phyloP scores from a whole-genome alignment of 1,140 invertebrate species.

The Drosophila bocki region DNA sequence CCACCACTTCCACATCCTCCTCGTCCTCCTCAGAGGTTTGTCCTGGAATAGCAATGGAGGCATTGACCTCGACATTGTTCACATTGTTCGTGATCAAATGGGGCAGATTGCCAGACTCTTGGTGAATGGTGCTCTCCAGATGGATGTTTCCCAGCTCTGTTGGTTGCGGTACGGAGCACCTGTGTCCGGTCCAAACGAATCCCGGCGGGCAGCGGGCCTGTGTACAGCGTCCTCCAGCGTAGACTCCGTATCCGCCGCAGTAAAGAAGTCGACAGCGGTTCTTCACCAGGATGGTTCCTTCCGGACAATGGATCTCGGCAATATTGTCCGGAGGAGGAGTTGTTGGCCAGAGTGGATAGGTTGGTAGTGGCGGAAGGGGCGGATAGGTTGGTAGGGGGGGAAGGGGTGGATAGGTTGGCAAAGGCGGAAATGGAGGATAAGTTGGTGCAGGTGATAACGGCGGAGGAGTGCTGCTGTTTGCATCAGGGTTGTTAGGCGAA shows the following conservation, averaged over 20 bases:
- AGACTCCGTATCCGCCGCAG: constrained; percentile 38
- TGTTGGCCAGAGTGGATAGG: constrained; percentile 2
- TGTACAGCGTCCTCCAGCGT: constrained; percentile 41
- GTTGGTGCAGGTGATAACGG: constrained; percentile 1
- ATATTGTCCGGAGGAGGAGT: constrained; percentile 37
- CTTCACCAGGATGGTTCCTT: constrained; percentile 49
- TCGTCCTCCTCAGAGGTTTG: constrained; percentile 30
- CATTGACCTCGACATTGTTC: constrained; percentile 63
- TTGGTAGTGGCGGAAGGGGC: constrained; percentile 2
- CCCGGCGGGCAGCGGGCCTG: constrained; percentile 52
- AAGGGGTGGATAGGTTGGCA: constrained; percentile 6
- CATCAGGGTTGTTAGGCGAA: not conserved
- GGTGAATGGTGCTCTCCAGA: constrained; percentile 39
- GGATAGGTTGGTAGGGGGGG: not conserved
- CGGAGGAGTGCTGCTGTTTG: not conserved
- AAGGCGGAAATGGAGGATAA: not conserved
- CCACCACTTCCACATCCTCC: constrained; percentile 16
- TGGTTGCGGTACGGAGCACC: constrained; percentile 39
- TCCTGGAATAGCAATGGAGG: constrained; percentile 44
- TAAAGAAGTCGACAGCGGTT: constrained; percentile 56
- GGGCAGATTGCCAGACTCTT: constrained; percentile 4
- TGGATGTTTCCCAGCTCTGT: constrained; percentile 37
- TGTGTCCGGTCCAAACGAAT: constrained; percentile 60
- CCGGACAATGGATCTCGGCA: constrained; percentile 30
- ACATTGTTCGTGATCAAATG: constrained; percentile 53